Conservation (phyloP, 2,797 vertebrate genomes). For the Chrysocyon brachyurus region DNA sequence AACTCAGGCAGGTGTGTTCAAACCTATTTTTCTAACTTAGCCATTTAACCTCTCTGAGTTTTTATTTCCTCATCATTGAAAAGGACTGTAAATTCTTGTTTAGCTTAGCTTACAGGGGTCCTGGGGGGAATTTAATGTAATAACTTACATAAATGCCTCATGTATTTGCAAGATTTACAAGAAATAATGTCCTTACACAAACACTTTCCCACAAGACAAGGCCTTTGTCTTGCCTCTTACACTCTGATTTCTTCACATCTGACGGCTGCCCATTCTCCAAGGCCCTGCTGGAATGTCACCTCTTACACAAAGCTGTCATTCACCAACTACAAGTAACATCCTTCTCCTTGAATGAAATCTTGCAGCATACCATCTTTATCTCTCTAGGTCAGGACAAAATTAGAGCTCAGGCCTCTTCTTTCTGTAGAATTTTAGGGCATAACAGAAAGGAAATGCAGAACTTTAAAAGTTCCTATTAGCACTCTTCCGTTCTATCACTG, state of each 20-base stretch:
- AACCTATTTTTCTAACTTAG: not conserved
- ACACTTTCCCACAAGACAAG: not conserved
- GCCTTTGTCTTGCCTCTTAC: not conserved
- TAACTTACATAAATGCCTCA: not conserved
- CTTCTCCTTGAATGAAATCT: not conserved
- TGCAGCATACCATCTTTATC: not conserved
- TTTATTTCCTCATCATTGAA: not conserved
- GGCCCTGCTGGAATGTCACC: not conserved
- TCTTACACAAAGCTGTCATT: not conserved
- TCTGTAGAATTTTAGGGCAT: not conserved
- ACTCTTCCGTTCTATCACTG: not conserved
- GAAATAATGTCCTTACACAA: rapidly evolving
- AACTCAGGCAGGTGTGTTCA: not conserved
- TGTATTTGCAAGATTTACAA: not conserved
- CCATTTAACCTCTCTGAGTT: not conserved
- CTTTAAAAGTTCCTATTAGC: not conserved
- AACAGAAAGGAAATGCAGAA: not conserved
- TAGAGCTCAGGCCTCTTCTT: not conserved
- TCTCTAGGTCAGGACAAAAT: not conserved
- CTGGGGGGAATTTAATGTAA: not conserved
- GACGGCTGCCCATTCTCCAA: not conserved
- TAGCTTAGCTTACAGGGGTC: not conserved
- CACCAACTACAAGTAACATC: not conserved
- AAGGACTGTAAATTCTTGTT: not conserved
- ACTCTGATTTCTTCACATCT: not conserved